Evolutionary conservation across 2,113 vertebrate genomes (phyloP).

Genomic region (Naja naja): DNA sequence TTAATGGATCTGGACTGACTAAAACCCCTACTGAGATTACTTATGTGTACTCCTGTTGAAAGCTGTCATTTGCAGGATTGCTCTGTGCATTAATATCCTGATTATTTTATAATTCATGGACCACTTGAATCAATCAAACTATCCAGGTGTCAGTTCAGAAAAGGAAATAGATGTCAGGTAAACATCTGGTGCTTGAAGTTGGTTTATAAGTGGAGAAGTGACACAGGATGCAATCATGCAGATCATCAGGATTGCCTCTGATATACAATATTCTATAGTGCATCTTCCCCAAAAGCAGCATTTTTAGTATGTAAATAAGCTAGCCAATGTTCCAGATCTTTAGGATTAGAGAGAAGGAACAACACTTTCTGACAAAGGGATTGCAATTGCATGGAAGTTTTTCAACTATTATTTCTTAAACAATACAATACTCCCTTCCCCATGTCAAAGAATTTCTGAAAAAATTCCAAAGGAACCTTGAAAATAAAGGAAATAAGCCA

Average conservation of each 20-base stretch:
- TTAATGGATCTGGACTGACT: constrained; percentile 27
- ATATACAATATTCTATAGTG: not conserved
- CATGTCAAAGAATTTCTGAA: not conserved
- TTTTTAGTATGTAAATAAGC: not conserved
- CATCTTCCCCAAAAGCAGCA: not conserved
- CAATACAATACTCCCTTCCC: not conserved
- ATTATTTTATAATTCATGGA: not conserved
- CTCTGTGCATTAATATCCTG: not conserved
- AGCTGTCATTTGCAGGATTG: not conserved
- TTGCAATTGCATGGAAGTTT: not conserved
- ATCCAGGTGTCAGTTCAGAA: constrained; percentile 1
- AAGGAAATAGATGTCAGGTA: not conserved
- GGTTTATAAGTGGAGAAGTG: not conserved
- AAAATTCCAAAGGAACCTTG: not conserved
- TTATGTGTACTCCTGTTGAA: constrained; percentile 20
- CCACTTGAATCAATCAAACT: constrained; percentile 13
- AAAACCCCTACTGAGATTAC: not conserved
- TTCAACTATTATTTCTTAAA: not conserved
- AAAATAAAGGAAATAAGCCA: not conserved
- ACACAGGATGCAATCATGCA: not conserved
- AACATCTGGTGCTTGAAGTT: not conserved
- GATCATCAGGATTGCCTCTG: not conserved
- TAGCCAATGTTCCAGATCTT: not conserved
- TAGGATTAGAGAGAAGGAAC: not conserved
- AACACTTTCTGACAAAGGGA: not conserved